Evolutionary conservation across 2,888 invertebrate species (phyloP), one percentile per base, ranked within the genome.

Genomic region (Drosophila multiciliata): DNA sequence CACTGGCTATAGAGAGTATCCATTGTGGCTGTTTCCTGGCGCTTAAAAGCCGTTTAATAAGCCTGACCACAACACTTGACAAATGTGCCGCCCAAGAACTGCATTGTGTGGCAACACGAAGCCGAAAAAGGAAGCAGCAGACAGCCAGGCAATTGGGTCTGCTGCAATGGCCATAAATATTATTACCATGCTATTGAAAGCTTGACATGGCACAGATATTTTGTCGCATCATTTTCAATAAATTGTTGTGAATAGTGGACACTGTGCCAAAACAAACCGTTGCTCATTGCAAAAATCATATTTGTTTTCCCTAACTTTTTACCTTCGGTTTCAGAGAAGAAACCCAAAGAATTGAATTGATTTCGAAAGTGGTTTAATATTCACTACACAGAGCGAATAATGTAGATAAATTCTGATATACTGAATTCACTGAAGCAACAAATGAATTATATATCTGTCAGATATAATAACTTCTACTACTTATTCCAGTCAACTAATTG

Each of bases 401-500:
- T 15, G 12, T 12, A 20, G 20, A 6, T 20, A 20, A 45, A 20
- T 45, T 20, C 7, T 7, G 7, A 12, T 45, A 7, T 15, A 45
- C 20, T 4, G 23, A 45, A 45, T 20, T 23, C 15, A 45, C 20
- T 8, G 1, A 23, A 4, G 7, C 23, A 45, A 23, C 20, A 45
- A 20, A 45, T 42, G 6, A 42, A 45, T 15, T 12, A 15, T 20
- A 98, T 89, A 95, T 97, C 94, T 97, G 93, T 3, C 80, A 94
- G 94, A 76, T 95, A 91, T 93, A 93, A 73, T 92, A 93, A 74
- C 80, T 92, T 9, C 68, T 99, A 97, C 96, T 98, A 96, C 91
- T 94, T 97, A 77, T 98, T 98, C 92, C 95, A 99, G 52, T 95
- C 97, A 0, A 96, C 97, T 5, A 97, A 97, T 29, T 95, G 99